Evolutionary conservation across 2,113 vertebrate species (phyloP).

Genomic region (Phyllostomus discolor): DNA sequence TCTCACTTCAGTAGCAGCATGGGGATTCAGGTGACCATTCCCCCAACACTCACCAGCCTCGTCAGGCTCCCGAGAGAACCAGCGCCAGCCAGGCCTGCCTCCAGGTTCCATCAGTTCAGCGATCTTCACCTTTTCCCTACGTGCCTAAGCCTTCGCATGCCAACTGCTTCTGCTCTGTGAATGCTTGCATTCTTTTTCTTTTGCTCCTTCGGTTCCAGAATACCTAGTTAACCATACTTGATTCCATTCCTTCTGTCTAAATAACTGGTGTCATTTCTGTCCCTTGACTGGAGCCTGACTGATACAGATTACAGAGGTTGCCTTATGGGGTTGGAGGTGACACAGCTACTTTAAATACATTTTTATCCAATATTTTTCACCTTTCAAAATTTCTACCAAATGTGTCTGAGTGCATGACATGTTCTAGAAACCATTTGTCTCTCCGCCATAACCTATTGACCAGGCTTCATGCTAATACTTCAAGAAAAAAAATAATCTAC

Average conservation of each 20-base stretch:
- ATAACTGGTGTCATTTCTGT: not conserved
- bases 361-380: not conserved
- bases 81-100: not conserved
- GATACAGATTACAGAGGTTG: not conserved
- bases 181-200: not conserved
- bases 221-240: not conserved
- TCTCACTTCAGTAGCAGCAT: not conserved
- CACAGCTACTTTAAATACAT: not conserved
- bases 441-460: not conserved
- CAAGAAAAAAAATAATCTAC: not conserved
- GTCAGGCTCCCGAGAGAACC: not conserved
- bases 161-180: not conserved
- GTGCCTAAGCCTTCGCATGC: not conserved
- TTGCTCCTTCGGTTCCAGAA: not conserved
- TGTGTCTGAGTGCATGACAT: not conserved
- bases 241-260: not conserved
- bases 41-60: not conserved
- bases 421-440: not conserved
- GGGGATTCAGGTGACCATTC: not conserved
- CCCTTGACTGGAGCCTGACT: not conserved
- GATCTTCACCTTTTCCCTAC: not conserved
- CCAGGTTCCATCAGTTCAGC: not conserved
- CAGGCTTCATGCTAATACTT: not conserved
- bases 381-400: not conserved
- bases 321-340: not conserved